Evolutionary conservation across 1,140 invertebrate genomes (phyloP).

Genomic region (Tenebrio molitor): DNA sequence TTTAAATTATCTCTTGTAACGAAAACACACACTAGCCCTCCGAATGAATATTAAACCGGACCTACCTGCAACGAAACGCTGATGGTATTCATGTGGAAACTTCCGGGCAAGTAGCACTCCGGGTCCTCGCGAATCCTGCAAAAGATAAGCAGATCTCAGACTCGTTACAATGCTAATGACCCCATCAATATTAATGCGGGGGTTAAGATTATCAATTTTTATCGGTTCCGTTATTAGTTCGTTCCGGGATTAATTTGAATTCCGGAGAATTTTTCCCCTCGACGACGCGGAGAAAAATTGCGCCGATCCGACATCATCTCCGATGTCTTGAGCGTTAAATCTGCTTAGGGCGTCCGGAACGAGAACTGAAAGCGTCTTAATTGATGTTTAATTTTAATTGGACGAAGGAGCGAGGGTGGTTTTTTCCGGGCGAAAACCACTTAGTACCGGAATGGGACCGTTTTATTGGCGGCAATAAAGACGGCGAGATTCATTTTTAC

Average conservation of each 20-base stretch:
- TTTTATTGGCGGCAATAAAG: too few relatives aligned
- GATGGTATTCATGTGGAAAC: background rate
- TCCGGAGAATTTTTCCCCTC: too few relatives aligned
- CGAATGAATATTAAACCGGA: conserved; percentile 22
- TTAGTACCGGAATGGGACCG: background rate
- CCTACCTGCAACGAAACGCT: background rate
- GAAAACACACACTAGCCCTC: background rate
- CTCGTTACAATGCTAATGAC: too few relatives aligned
- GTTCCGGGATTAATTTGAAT: too few relatives aligned
- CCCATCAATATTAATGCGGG: too few relatives aligned
- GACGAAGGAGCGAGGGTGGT: background rate
- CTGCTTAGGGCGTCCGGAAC: background rate
- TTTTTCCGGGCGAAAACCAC: conserved; percentile 8
- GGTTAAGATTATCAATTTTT: too few relatives aligned
- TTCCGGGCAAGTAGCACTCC: background rate
- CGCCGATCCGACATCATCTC: too few relatives aligned
- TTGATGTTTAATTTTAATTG: conserved; percentile 33
- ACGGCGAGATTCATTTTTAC: too few relatives aligned
- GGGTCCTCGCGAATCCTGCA: too few relatives aligned
- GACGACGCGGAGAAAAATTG: too few relatives aligned
- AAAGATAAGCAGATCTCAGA: too few relatives aligned
- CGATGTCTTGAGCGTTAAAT: background rate
- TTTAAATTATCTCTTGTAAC: conserved; percentile 5
- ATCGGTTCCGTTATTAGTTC: too few relatives aligned
- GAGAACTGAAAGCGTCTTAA: background rate